These are phyloP conservation scores for Pterophyllum scalare DNA, from an alignment of 2,113 vertebrate genomes.

Conservation along the genomic window DNA sequence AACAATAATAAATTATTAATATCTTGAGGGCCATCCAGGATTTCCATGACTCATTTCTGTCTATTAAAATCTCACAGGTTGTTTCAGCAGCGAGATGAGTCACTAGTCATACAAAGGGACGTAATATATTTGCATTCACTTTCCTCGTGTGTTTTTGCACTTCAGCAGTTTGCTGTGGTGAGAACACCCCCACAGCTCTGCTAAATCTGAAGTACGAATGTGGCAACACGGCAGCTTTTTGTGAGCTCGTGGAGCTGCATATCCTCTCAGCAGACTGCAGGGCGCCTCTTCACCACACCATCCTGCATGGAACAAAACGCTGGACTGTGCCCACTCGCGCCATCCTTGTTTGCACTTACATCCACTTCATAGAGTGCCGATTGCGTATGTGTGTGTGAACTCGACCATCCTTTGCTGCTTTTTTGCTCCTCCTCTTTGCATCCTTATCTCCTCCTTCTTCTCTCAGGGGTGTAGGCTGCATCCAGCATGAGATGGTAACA, in stretches of 20 bases:
- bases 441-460: constrained; percentile 3
- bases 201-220: constrained; percentile 5
- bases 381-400: not conserved
- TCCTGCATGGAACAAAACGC: constrained; percentile 35
- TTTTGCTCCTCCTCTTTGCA: not conserved
- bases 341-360: constrained; percentile 13
- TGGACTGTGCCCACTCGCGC: constrained; percentile 31
- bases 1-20: not conserved
- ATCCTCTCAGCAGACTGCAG: constrained; percentile 21
- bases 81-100: constrained; percentile 23
- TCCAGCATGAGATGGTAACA: constrained; percentile 94
- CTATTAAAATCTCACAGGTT: constrained; percentile 24
- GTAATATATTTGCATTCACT: not conserved
- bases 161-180: constrained; percentile 20
- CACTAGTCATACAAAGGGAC: not conserved
- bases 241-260: constrained; percentile 16
- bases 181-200: constrained; percentile 10
- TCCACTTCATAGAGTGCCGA: too few species aligned
- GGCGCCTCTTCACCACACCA: constrained; percentile 13
- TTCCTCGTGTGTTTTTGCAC: constrained; percentile 6
- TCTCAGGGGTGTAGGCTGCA: constrained; percentile 93
- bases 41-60: constrained; percentile 16
- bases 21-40: not conserved
- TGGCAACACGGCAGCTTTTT: constrained; percentile 16
- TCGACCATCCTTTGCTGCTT: not conserved